phyloP scores from a whole-genome alignment of 2,113 vertebrate species.

The Vulpes lagopus region DNA sequence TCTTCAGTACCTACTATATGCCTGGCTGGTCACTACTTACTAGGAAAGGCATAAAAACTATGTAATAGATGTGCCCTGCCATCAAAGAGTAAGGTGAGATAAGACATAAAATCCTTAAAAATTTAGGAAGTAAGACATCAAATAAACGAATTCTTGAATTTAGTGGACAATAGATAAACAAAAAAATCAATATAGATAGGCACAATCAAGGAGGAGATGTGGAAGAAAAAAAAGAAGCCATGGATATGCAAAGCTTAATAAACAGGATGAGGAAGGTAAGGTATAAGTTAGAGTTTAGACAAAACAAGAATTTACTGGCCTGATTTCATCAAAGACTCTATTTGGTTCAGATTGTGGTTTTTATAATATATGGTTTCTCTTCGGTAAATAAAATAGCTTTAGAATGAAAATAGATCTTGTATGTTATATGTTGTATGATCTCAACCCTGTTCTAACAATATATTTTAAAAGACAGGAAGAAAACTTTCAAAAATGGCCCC shows the following conservation, averaged over 20 bases:
- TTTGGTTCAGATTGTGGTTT: neutral
- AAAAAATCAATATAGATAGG: slow-evolving; percentile 16
- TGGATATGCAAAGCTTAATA: slow-evolving; percentile 1
- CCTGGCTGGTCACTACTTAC: neutral
- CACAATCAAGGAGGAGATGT: slow-evolving; percentile 4
- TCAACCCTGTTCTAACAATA: neutral
- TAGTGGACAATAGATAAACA: neutral
- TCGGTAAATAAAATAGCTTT: slow-evolving; percentile 19
- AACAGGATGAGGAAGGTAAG: slow-evolving; percentile 18
- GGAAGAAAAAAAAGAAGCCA: neutral
- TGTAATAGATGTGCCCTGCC: neutral
- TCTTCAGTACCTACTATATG: slow-evolving; percentile 10
- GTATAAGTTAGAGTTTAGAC: neutral
- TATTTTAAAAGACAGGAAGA: slow-evolving; percentile 1
- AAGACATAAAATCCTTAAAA: neutral
- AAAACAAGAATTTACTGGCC: slow-evolving; percentile 3
- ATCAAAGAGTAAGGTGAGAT: neutral
- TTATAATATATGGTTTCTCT: neutral
- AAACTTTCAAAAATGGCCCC: neutral
- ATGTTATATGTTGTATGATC: neutral
- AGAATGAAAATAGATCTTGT: neutral
- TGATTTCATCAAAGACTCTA: neutral
- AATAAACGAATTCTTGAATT: slow-evolving; percentile 19
- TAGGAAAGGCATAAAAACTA: neutral
- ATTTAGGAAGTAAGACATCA: neutral